Percentiles rank a stretch among this genome's conserved stretches.
These are phyloP conservation scores for Harlomillsia oculata DNA, from an alignment of 1,140 invertebrate species.

Conservation along the genomic window DNA sequence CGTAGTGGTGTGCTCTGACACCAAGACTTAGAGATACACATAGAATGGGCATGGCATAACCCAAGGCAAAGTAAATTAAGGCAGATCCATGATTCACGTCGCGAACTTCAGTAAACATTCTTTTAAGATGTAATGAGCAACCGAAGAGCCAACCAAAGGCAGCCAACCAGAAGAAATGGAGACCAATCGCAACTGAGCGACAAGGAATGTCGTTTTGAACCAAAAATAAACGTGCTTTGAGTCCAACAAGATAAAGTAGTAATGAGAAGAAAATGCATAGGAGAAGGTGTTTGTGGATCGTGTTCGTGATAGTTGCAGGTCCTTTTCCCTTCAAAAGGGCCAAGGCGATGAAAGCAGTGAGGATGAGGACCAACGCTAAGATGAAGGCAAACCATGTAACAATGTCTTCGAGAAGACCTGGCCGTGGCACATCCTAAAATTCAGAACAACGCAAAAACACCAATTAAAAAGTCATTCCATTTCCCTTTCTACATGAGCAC, in stretches of 20 bases:
- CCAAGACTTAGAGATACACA: slow-evolving; percentile 83
- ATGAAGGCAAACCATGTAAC: slow-evolving; percentile 81
- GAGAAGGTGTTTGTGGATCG: slow-evolving; percentile 85
- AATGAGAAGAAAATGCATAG: slow-evolving; percentile 77
- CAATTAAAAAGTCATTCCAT: background rate
- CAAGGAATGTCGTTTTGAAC: slow-evolving; percentile 48
- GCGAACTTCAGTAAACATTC: slow-evolving; percentile 89
- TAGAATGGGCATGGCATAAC: slow-evolving; percentile 86
- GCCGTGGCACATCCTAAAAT: slow-evolving; percentile 58
- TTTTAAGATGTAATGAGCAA: slow-evolving; percentile 81
- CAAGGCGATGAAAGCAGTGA: slow-evolving; percentile 61
- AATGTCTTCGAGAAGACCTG: slow-evolving; percentile 69
- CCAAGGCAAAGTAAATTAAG: slow-evolving; percentile 87
- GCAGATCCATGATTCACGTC: slow-evolving; percentile 93
- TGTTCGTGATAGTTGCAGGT: slow-evolving; percentile 80
- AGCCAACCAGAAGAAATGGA: slow-evolving; percentile 61
- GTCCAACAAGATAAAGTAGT: slow-evolving; percentile 71
- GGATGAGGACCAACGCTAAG: slow-evolving; percentile 66
- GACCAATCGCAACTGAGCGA: slow-evolving; percentile 61
- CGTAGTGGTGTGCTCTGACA: slow-evolving; percentile 89
- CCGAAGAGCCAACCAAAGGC: slow-evolving; percentile 85
- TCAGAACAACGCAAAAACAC: slow-evolving; percentile 8
- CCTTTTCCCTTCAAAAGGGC: slow-evolving; percentile 60
- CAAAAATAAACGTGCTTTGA: slow-evolving; percentile 64
- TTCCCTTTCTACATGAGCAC: background rate